These are phyloP conservation scores for Nesogale talazaci DNA, from an alignment of 2,113 vertebrate species.

Conservation along the genomic window DNA sequence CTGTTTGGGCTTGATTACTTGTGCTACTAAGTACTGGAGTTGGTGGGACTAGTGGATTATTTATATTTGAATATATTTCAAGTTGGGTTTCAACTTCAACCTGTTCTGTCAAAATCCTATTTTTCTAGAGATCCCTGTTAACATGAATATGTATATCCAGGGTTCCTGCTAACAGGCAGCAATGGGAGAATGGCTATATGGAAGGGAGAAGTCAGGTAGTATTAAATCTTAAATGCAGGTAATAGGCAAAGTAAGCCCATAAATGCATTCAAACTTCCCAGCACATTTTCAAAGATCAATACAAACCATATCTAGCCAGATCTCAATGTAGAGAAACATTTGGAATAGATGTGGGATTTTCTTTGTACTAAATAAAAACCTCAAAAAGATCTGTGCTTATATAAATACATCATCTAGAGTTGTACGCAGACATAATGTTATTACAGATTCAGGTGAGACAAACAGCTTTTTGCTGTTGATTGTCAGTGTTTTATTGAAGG, in stretches of 20 bases:
- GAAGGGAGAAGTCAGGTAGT: constrained; percentile 53
- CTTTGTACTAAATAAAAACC: constrained; percentile 50
- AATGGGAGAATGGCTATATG: neutral
- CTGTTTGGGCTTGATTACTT: constrained; percentile 38
- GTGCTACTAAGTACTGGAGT: neutral
- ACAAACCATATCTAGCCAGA: constrained; percentile 65
- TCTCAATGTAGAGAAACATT: constrained; percentile 58
- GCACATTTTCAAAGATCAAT: constrained; percentile 71
- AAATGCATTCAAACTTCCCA: constrained; percentile 58
- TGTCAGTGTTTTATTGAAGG: constrained; percentile 77
- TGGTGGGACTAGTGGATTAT: neutral
- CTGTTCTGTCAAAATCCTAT: constrained; percentile 3
- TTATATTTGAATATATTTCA: neutral
- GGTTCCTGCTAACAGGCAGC: constrained; percentile 44
- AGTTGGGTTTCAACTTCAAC: constrained; percentile 64
- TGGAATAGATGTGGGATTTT: constrained; percentile 33
- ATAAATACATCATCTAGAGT: constrained; percentile 52
- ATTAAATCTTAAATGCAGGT: constrained; percentile 61
- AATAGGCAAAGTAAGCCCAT: constrained; percentile 49
- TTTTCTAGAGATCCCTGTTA: constrained; percentile 17
- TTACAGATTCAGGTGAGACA: constrained; percentile 62
- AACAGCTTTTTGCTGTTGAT: constrained; percentile 57
- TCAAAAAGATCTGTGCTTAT: constrained; percentile 48
- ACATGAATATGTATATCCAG: neutral
- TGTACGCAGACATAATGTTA: neutral